These are phyloP conservation scores for Cryptocephalus primarius DNA, from an alignment of 2,888 invertebrate genomes.

Conservation along the genomic window DNA sequence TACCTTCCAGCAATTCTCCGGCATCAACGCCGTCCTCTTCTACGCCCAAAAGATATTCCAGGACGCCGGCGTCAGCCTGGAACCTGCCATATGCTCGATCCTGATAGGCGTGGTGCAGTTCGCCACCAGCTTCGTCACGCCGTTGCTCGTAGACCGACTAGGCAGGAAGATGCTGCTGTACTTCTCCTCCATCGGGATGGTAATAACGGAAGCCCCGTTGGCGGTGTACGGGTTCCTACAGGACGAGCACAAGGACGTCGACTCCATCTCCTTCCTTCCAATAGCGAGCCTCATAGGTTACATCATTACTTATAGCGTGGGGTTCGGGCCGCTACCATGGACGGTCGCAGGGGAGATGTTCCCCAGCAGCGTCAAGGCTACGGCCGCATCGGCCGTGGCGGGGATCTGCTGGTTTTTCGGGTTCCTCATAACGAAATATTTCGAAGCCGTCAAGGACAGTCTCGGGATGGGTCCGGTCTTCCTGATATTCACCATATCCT, in stretches of 20 bases:
- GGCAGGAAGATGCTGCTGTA: conserved; percentile 62
- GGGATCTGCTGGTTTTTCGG: conserved; percentile 6
- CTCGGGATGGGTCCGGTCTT: conserved; percentile 10
- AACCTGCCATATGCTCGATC: conserved; percentile 58
- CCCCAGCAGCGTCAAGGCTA: conserved; percentile 61
- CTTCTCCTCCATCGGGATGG: conserved; percentile 53
- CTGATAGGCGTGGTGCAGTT: conserved; percentile 66
- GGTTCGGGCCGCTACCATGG: conserved; percentile 68
- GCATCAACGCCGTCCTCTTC: conserved; percentile 66
- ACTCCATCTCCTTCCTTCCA: conserved; percentile 53
- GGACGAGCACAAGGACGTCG: conserved; percentile 8
- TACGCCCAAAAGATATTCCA: conserved; percentile 61
- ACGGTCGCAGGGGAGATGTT: conserved; percentile 73
- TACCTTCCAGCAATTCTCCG: conserved; percentile 33
- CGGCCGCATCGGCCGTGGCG: conserved; percentile 34
- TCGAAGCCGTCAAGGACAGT: conserved; percentile 6
- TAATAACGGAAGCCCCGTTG: conserved; percentile 51
- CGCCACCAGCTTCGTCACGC: conserved; percentile 56
- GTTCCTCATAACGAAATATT: conserved; percentile 12
- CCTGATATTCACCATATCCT: conserved; percentile 5
- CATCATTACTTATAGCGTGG: conserved; percentile 57
- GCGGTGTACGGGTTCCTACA: conserved; percentile 51
- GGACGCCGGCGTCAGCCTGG: conserved; percentile 28
- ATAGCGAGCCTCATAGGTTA: conserved; percentile 56
- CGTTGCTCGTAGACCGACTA: conserved; percentile 61